phyloP scores from a whole-genome alignment of 2,888 invertebrate species.

The Eulithis prunata region DNA sequence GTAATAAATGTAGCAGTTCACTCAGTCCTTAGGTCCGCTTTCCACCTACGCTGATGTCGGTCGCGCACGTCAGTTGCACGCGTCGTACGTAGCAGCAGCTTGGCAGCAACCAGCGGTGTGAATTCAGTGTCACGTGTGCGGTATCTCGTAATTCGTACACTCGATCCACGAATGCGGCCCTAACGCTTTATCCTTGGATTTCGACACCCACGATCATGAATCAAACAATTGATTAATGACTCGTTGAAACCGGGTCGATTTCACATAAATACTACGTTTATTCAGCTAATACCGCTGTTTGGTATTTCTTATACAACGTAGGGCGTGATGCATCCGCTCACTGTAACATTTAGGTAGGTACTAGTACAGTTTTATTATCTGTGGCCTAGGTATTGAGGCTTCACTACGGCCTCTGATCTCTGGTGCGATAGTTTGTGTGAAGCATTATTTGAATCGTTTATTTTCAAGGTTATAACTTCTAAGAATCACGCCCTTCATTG shows the following conservation, averaged over 20 bases:
- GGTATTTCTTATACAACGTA: constrained; percentile 8
- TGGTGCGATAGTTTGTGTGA: constrained; percentile 23
- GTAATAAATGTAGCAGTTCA: too few species aligned
- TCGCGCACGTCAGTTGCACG: too few species aligned
- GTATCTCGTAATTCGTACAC: too few species aligned
- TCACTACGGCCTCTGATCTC: constrained; percentile 8
- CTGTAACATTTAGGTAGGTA: constrained; percentile 31
- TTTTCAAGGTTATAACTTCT: too few species aligned
- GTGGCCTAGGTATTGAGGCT: background rate
- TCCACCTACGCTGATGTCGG: too few species aligned
- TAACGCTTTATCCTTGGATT: constrained; percentile 44
- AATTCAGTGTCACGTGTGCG: too few species aligned
- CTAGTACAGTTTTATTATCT: background rate
- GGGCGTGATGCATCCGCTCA: constrained; percentile 41
- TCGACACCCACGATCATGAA: constrained; percentile 62
- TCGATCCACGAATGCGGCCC: background rate
- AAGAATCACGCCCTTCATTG: too few species aligned
- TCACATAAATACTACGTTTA: constrained; percentile 57
- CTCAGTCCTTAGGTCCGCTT: too few species aligned
- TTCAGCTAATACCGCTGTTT: constrained; percentile 19
- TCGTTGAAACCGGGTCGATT: constrained; percentile 62
- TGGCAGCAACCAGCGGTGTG: too few species aligned
- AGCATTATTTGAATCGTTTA: constrained; percentile 4
- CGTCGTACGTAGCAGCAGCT: too few species aligned
- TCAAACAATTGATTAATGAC: constrained; percentile 66